Evolutionary conservation across 2,113 vertebrate species (phyloP).

Genomic region (Bubo scandiacus): DNA sequence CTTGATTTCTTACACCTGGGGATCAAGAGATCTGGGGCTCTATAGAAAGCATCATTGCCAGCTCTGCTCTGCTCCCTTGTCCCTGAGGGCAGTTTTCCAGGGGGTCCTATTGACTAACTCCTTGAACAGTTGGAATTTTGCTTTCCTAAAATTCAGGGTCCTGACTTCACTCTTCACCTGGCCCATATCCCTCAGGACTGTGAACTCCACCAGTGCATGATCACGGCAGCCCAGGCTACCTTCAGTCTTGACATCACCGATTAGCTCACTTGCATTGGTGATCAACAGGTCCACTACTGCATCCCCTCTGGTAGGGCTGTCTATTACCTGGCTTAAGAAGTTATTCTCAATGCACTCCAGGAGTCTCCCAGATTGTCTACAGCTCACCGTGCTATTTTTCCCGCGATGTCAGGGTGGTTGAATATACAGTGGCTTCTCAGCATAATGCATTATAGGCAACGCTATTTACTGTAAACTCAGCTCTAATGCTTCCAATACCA

Average conservation of each 20-base stretch:
- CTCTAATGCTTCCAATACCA: background rate
- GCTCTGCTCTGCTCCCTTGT: background rate
- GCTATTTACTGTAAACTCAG: background rate
- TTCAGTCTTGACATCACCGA: background rate
- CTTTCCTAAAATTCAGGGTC: no score
- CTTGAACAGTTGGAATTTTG: no score
- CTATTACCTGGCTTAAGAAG: background rate
- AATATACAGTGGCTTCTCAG: background rate
- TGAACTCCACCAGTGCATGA: no score
- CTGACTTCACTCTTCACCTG: no score
- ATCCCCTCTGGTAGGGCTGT: background rate
- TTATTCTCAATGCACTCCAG: background rate
- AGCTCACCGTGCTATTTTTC: background rate
- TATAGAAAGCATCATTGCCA: background rate
- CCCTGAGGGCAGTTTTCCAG: no score
- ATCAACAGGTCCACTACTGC: background rate
- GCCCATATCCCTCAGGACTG: no score
- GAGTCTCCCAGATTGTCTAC: no score
- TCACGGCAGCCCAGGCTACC: no score
- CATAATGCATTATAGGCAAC: background rate
- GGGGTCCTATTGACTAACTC: no score
- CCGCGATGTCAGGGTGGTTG: background rate
- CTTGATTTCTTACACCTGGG: background rate
- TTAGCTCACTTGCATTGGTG: background rate
- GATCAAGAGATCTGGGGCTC: background rate